Conservation (phyloP, 2,888 invertebrate species). For the Xylocampa areola region DNA sequence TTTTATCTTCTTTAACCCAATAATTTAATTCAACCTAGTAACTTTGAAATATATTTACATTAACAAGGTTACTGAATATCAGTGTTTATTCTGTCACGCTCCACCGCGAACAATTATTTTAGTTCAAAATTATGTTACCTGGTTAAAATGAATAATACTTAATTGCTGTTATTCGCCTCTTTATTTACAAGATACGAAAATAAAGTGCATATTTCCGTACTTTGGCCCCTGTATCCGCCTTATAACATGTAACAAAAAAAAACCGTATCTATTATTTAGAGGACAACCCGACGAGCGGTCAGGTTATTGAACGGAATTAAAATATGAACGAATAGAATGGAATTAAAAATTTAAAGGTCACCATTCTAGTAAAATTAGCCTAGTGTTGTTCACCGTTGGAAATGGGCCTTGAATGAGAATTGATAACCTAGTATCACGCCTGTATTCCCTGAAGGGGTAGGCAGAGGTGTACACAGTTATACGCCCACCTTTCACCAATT, state of each 20-base stretch:
- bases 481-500: too few species aligned
- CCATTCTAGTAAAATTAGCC: not conserved
- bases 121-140: not conserved
- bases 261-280: conserved; percentile 9
- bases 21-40: conserved; percentile 8
- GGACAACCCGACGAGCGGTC: not conserved
- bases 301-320: not conserved
- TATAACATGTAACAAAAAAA: conserved; percentile 8
- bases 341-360: not conserved
- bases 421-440: too few species aligned
- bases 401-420: not conserved
- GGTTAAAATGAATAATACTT: conserved; percentile 3
- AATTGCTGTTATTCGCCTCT: conserved; percentile 8
- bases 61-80: conserved; percentile 29
- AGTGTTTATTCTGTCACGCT: conserved; percentile 14
- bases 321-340: conserved; percentile 7
- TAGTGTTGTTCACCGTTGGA: not conserved
- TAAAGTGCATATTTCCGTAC: conserved; percentile 16
- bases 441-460: too few species aligned
- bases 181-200: conserved; percentile 13
- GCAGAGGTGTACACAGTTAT: too few species aligned
- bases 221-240: conserved; percentile 9
- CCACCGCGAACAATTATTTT: conserved; percentile 16
- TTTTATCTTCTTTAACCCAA: not conserved
- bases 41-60: conserved; percentile 37